Evolutionary conservation across 2,888 invertebrate genomes (phyloP), one percentile per base, ranked within the genome.

Genomic region (Mactromeris polynyma): DNA sequence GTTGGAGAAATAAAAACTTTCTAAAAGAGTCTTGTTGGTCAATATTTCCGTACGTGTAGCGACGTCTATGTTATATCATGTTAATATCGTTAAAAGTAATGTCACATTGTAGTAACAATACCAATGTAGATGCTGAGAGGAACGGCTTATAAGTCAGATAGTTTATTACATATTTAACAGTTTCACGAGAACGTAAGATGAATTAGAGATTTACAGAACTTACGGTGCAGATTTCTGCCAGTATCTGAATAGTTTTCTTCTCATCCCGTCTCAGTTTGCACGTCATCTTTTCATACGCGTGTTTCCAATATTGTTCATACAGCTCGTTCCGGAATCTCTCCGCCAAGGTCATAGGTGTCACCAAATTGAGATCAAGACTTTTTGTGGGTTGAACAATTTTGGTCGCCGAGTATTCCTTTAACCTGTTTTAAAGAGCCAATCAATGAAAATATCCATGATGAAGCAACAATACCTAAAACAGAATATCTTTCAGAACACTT

Each of bases 181-280:
- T 17, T 46, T 46, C 6, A 14, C 17, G 6, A 46, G 17, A 4
- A 46, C 6, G 9, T 46, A 17, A 1, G 14, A 17, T 46, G 14
- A 17, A 46, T 46, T 4, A 17, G 2, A 46, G 1, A 46, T 46
- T 40, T 11, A 40, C 17, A 33, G 11, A 36, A 58, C 54, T 84
- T 86, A 94, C 94, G 58, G 94, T 94, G 83, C 93, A 93, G 42
- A 93, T 89, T 85, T 94, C 94, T 79, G 90, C 87, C 54, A 94
- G 79, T 31, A 94, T 93, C 40, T 93, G 93, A 51, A 93, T 69
- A n/a, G 92, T 80, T 69, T 93, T 93, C 89, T 93, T 93, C 64
- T 93, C 94, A 21, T 93, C 93, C 38, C 88, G 89, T 36, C 82
- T 91, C 36, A 90, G 85, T 77, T 89, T 92, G 17, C 79, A 88